Percentiles rank a stretch among this genome's conserved stretches.
phyloP scores from a whole-genome alignment of 2,113 vertebrate genomes.

The Cyanoderma ruficeps region DNA sequence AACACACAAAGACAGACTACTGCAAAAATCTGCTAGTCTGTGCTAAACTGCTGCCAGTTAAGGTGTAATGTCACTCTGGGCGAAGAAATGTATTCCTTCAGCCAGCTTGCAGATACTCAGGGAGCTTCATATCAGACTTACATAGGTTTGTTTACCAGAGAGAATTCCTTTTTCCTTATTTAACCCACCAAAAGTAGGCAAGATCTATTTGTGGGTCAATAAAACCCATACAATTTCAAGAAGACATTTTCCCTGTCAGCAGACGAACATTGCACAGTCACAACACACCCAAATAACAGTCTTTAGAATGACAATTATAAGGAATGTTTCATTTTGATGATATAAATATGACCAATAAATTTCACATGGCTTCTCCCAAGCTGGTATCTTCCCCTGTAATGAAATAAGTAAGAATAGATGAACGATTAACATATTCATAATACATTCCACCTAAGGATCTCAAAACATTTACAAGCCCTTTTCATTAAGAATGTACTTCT shows the following conservation, averaged over 20 bases:
- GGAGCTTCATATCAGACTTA: neutral
- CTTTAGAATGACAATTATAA: neutral
- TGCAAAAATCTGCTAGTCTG: neutral
- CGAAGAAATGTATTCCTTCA: neutral
- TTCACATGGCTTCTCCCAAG: neutral
- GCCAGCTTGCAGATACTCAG: neutral
- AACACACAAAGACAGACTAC: neutral
- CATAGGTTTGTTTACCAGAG: neutral
- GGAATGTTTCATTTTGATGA: neutral
- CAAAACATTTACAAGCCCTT: neutral
- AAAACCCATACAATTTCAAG: conserved; percentile 18
- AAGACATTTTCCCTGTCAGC: conserved; percentile 15
- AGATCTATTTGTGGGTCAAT: neutral
- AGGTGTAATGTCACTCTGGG: neutral
- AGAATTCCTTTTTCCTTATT: neutral
- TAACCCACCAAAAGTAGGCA: neutral
- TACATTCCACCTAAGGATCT: neutral
- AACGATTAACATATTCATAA: neutral
- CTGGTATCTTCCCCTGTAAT: neutral
- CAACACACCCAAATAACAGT: neutral
- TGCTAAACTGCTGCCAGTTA: neutral
- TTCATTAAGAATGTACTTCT: neutral
- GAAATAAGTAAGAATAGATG: neutral
- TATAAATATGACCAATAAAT: neutral
- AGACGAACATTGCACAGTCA: conserved; percentile 6